Evolutionary conservation across 1,140 invertebrate genomes (phyloP), one percentile per base, ranked within the genome.

Genomic region (Chionoecetes opilio): DNA sequence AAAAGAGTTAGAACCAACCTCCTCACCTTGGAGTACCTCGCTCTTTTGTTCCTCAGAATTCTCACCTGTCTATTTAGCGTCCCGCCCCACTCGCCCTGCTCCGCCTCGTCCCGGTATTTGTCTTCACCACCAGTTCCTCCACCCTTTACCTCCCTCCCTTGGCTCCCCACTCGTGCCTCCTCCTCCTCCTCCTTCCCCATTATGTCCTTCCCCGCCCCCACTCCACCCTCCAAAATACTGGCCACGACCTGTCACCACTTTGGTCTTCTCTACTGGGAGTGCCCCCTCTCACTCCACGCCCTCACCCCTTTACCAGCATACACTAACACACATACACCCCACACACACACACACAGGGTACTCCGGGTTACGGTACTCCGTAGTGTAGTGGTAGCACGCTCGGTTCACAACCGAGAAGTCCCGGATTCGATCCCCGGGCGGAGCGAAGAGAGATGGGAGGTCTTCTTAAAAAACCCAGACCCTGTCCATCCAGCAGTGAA

Each of bases 1-100:
- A 75, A 75, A n/a, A 75, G 63, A 75, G 63, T 26, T 75, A 75
- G 63, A 75, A 26, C 63, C 63, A 75, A 75, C 63, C 63, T 75
- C 63, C 63, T 75, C 53, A 63, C 53, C 53, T 26, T 63, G 53
- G 53, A n/a, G 53, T 63, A 8, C 53, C 21, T 63, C 63, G 21
- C 63, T 75, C 63, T 75, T n/a, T 75, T 75, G 63, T 75, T 75
- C 63, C 26, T 21, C 63, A n/a, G 63, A 75, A 26, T 75, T n/a
- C 63, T 75, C 21, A 75, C 63, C n/a, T 75, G 63, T n/a, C 63
- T 75, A n/a, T n/a, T n/a, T n/a, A 26, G 63, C 63, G n/a, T 75
- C 63, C 63, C 63, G n/a, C n/a, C n/a, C n/a, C n/a, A n/a, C n/a
- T n/a, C 63, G 63, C 63, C 63, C 26, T 26, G 63, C 63, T 26